Evolutionary conservation across 2,888 invertebrate species (phyloP), one percentile per base, ranked within the genome.

Genomic region (Vanessa cardui): DNA sequence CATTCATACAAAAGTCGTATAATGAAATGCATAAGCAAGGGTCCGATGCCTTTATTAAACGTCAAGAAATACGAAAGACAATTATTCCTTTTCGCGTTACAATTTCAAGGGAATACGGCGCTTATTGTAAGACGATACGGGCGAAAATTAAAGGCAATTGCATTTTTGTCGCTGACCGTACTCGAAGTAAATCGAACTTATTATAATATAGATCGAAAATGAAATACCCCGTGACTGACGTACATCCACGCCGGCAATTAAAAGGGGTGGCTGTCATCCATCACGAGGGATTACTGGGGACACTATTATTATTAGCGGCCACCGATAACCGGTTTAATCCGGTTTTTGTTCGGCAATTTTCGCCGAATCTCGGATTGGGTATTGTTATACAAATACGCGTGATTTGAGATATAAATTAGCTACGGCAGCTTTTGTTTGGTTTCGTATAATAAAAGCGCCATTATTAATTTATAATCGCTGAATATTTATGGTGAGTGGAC

Each of bases 171-270:
- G 50, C 59, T 33, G 9, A 18, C n/a, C 15, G 56, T 62, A 49
- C 21, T 26, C 50, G 39, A 62, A 66, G 66, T 58, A 60, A 70
- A 66, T 83, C 80, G 81, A 89, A 86, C 90, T 88, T 86, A 92
- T 91, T 91, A 90, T 91, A 91, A 91, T 92, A 90, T 89, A 91
- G 89, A 92, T 91, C 84, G 91, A 86, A 89, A 89, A 83, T 82
- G 54, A 54, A 54, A 54, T 54, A 54, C 80, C 73, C 79, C 80
- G 80, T 87, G 88, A 87, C 82, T 87, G 88, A 88, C 88, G 83
- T 83, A 77, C 83, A 84, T 81, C 79, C 85, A 84, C 83, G 84
- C 82, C 70, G 84, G 84, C 92, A 92, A 91, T 92, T 91, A 92
- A 90, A 91, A 89, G 89, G 91, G 91, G 90, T 89, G 87, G 83